A percentile compares a stretch with the other conserved stretches of the same genome.
These are phyloP conservation scores for Chitala chitala DNA, from an alignment of 2,113 vertebrate species.

Conservation along the genomic window DNA sequence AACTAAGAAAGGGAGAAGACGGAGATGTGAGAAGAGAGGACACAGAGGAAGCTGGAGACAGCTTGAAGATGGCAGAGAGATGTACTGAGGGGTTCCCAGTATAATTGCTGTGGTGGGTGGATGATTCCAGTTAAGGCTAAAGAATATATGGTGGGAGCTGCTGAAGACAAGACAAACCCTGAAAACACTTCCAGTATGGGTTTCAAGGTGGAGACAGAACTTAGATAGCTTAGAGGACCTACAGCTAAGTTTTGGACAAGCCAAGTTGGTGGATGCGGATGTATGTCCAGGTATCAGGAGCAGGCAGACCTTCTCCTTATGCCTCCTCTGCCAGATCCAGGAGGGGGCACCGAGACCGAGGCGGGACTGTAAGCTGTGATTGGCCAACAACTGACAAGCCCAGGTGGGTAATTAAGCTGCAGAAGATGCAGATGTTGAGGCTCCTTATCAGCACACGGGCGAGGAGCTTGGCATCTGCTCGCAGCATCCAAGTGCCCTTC, in stretches of 20 bases:
- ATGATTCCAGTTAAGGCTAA: background rate
- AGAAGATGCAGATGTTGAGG: conserved; percentile 77
- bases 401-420: conserved; percentile 76
- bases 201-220: too few relatives aligned
- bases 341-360: background rate
- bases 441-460: conserved; percentile 69
- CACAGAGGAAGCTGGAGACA: background rate
- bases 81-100: too few relatives aligned
- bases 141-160: background rate
- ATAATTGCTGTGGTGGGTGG: conserved; percentile 8
- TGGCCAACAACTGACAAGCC: conserved; percentile 68
- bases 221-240: too few relatives aligned
- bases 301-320: background rate
- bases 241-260: background rate
- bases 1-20: background rate
- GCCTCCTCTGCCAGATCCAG: background rate
- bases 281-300: background rate
- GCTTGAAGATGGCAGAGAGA: background rate
- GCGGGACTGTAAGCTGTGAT: conserved; percentile 48
- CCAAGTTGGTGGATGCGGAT: background rate
- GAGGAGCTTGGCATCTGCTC: conserved; percentile 86
- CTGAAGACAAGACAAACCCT: too few relatives aligned
- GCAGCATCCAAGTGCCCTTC: conserved; percentile 86
- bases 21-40: background rate
- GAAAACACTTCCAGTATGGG: too few relatives aligned